Evolutionary conservation across 2,113 vertebrate genomes (phyloP).

Genomic region (Pygoscelis antarcticus): DNA sequence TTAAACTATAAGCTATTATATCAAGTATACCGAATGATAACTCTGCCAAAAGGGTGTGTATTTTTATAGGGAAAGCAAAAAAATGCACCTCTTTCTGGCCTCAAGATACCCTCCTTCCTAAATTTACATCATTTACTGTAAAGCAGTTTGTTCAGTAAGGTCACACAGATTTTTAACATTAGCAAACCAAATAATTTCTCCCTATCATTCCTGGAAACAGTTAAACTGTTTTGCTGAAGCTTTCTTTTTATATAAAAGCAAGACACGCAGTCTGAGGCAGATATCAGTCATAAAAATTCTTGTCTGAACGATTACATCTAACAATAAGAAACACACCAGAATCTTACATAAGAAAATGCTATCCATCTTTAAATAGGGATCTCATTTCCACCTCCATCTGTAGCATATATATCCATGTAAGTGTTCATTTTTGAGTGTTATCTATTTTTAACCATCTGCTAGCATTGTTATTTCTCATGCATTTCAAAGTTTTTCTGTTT

Average conservation of each 20-base stretch:
- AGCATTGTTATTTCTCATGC: neutral
- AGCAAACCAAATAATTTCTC: neutral
- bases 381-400: neutral
- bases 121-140: neutral
- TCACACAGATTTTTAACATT: constrained; percentile 31
- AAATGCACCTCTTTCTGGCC: neutral
- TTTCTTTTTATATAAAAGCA: constrained; percentile 43
- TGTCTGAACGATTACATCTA: constrained; percentile 1
- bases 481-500: constrained; percentile 5
- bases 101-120: neutral
- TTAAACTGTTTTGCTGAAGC: constrained; percentile 27
- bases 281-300: constrained; percentile 47
- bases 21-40: neutral
- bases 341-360: neutral
- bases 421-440: neutral
- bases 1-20: neutral
- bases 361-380: constrained; percentile 15
- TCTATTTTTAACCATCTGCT: neutral
- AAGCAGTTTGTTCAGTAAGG: neutral
- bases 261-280: neutral
- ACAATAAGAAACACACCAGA: constrained; percentile 8
- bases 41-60: neutral
- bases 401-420: neutral
- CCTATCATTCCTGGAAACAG: constrained; percentile 39
- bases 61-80: neutral